Percentiles rank a stretch among this genome's conserved stretches.
phyloP scores from a whole-genome alignment of 2,113 vertebrate species.

The Vidua chalybeata region DNA sequence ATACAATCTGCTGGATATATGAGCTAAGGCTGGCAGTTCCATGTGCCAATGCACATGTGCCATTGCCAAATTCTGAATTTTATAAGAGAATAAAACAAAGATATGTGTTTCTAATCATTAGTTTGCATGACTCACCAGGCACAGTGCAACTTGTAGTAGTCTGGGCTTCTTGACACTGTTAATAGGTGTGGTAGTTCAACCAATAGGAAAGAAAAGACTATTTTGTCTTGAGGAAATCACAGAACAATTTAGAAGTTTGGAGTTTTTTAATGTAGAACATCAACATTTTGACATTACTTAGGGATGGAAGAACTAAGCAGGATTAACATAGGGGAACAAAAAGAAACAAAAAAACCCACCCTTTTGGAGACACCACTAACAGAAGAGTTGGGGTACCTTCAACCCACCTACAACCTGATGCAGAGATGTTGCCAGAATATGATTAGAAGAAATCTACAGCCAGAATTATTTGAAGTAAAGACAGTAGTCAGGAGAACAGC shows the following conservation, averaged over 20 bases:
- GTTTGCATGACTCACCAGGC: conserved; percentile 19
- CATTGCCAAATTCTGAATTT: conserved; percentile 54
- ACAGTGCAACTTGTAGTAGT: conserved; percentile 18
- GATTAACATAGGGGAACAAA: neutral
- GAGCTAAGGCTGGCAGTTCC: conserved; percentile 19
- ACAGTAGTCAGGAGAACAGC: neutral
- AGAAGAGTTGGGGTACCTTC: neutral
- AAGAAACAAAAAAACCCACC: neutral
- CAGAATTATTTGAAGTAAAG: neutral
- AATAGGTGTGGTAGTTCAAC: conserved; percentile 1
- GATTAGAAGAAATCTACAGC: neutral
- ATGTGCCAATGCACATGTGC: conserved; percentile 34
- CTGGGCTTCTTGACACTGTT: conserved; percentile 11
- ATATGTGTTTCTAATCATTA: conserved; percentile 26
- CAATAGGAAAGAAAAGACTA: neutral
- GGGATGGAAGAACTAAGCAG: neutral
- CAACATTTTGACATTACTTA: neutral
- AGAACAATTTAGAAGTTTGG: neutral
- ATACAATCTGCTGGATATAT: conserved; percentile 32
- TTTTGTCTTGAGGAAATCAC: neutral
- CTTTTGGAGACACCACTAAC: neutral
- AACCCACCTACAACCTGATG: accelerated
- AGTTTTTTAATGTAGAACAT: neutral
- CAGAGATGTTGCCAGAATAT: neutral
- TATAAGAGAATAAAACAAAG: conserved; percentile 63